Evolutionary conservation across 2,888 invertebrate genomes (phyloP).

Genomic region (Cosmopolites sordidus): DNA sequence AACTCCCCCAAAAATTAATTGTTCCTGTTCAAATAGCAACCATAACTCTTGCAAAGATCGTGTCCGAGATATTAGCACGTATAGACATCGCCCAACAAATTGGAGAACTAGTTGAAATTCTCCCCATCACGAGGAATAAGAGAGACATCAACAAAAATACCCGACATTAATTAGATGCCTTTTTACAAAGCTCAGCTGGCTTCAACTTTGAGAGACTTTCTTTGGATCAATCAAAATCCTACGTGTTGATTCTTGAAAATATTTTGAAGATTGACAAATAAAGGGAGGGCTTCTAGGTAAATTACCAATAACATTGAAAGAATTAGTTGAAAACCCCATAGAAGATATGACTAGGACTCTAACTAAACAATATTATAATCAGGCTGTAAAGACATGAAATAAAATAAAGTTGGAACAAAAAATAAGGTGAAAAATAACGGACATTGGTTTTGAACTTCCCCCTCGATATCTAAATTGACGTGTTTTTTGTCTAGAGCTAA

Average conservation of each 20-base stretch:
- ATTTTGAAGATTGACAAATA: background rate
- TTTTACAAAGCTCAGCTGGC: background rate
- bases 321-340: background rate
- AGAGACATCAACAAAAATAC: background rate
- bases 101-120: background rate
- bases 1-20: conserved; percentile 10
- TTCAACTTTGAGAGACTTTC: background rate
- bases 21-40: conserved; percentile 23
- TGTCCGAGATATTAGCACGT: conserved; percentile 13
- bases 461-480: too few species aligned
- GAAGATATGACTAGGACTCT: background rate
- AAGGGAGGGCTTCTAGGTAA: background rate
- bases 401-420: conserved; percentile 15
- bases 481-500: too few species aligned
- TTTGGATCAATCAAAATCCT: background rate
- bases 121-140: background rate
- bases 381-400: background rate
- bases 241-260: background rate
- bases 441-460: too few species aligned
- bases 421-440: too few species aligned
- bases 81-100: background rate
- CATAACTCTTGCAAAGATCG: conserved; percentile 18
- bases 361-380: background rate
- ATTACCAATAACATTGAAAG: background rate
- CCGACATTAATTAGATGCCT: background rate